Conservation (phyloP, 2,888 invertebrate genomes). For the Aporophyla lueneburgensis region DNA sequence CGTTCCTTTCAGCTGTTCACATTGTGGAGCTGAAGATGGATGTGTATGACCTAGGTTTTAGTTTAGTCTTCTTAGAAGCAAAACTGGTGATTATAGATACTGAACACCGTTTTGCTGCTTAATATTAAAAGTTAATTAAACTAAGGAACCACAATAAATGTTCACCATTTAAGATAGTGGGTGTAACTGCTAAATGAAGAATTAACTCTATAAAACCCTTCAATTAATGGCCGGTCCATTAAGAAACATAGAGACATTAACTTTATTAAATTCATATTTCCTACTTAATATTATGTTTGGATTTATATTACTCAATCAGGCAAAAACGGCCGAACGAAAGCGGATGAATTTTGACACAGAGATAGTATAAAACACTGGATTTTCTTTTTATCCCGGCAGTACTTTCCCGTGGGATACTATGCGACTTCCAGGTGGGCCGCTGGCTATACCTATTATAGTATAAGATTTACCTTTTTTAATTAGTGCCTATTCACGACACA, state of each 20-base stretch:
- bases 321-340: no score
- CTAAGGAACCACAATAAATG: not conserved
- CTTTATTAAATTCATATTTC: not conserved
- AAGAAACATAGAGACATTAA: not conserved
- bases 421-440: no score
- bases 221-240: not conserved
- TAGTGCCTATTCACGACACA: not conserved
- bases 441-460: no score
- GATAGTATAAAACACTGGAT: no score
- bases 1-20: constrained; percentile 32
- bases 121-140: not conserved
- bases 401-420: no score
- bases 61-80: not conserved
- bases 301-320: no score
- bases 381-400: no score
- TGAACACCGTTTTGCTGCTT: no score
- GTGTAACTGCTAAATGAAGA: not conserved
- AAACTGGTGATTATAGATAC: no score
- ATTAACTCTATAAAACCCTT: not conserved
- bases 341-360: no score
- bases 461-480: not conserved
- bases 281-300: no score
- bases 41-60: constrained; percentile 13
- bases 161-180: not conserved
- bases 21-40: constrained; percentile 15